phyloP scores from a whole-genome alignment of 1,140 invertebrate genomes.

The Dinoponera quadriceps region DNA sequence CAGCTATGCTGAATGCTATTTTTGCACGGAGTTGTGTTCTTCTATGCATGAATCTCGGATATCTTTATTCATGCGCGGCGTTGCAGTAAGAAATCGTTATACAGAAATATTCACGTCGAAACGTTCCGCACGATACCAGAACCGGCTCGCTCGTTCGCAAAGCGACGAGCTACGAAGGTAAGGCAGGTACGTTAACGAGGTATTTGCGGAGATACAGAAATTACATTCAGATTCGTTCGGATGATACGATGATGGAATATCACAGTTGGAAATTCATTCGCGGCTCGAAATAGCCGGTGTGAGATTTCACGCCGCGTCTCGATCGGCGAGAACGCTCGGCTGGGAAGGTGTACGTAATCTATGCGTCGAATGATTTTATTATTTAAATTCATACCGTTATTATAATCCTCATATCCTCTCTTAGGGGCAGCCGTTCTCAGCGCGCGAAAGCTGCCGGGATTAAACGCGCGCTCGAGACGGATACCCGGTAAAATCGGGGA shows the following conservation, averaged over 20 bases:
- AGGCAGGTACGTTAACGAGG: too few species aligned
- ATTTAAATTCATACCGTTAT: not conserved
- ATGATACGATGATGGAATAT: too few species aligned
- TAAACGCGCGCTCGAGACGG: not conserved
- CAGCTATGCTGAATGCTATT: not conserved
- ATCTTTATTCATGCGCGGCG: conserved; percentile 10
- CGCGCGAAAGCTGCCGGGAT: not conserved
- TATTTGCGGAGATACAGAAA: too few species aligned
- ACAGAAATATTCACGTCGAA: not conserved
- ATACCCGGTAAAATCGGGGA: conserved; percentile 10
- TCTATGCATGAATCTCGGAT: conserved; percentile 23
- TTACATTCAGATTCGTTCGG: too few species aligned
- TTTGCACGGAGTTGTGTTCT: not conserved
- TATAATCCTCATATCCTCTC: conserved; percentile 4
- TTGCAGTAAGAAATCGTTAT: conserved; percentile 10
- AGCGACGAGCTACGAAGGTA: too few species aligned
- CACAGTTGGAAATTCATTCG: too few species aligned
- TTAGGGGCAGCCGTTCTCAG: not conserved
- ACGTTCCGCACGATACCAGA: not conserved
- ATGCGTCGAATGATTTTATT: not conserved
- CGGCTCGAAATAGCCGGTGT: too few species aligned
- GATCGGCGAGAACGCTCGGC: too few species aligned
- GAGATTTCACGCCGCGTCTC: too few species aligned
- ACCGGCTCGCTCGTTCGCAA: not conserved
- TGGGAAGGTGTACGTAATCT: too few species aligned